These are phyloP conservation scores for Polymixis flavicincta DNA, from an alignment of 2,888 invertebrate species.

Conservation along the genomic window DNA sequence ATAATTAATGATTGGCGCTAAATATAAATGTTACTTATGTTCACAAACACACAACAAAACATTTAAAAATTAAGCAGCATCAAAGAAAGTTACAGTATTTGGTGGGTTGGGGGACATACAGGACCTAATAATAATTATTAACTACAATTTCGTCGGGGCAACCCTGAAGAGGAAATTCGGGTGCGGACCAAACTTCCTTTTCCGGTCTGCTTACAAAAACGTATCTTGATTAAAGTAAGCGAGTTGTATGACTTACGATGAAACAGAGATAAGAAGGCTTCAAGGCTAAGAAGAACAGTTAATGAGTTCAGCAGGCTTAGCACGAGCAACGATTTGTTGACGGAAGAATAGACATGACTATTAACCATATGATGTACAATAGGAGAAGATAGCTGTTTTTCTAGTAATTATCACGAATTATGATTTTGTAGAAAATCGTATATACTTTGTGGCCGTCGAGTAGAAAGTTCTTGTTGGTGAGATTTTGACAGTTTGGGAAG, in stretches of 20 bases:
- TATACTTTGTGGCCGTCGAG: too few species aligned
- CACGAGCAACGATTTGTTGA: too few species aligned
- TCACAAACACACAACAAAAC: neutral
- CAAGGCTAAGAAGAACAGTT: neutral
- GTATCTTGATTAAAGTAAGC: neutral
- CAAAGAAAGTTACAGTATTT: too few species aligned
- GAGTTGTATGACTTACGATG: neutral
- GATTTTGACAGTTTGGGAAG: too few species aligned
- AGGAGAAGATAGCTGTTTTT: too few species aligned
- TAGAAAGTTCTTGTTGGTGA: too few species aligned
- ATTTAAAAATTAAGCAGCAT: too few species aligned
- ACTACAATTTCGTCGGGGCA: neutral
- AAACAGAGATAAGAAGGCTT: neutral
- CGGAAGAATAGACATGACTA: too few species aligned
- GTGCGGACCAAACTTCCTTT: neutral
- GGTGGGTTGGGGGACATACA: neutral
- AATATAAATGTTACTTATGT: slow-evolving; percentile 7
- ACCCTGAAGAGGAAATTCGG: neutral
- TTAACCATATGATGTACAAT: too few species aligned
- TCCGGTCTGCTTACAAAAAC: neutral
- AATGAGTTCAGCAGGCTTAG: neutral
- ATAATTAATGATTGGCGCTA: neutral
- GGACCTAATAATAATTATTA: neutral
- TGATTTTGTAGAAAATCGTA: too few species aligned
- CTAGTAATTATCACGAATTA: too few species aligned